Evolutionary conservation across 2,888 invertebrate species (phyloP).

Genomic region (Agrochola circellaris): DNA sequence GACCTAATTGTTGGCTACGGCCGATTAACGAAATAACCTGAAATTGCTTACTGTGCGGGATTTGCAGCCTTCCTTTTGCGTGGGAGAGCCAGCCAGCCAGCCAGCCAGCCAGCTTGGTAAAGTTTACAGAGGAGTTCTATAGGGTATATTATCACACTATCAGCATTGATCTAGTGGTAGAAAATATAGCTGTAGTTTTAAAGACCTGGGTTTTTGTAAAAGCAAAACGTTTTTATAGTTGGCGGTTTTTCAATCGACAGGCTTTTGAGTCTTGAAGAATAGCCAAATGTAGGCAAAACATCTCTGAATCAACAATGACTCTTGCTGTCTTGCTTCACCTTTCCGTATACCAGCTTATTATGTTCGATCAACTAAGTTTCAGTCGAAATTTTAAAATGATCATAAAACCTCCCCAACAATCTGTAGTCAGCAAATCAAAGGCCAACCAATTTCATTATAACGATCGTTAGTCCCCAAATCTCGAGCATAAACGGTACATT

Average conservation of each 20-base stretch:
- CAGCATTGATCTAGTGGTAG: background rate
- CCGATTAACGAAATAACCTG: slow-evolving; percentile 58
- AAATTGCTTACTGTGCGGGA: slow-evolving; percentile 44
- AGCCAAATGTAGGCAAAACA: background rate
- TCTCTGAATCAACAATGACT: background rate
- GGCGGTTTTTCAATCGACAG: background rate
- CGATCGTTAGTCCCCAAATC: slow-evolving; percentile 59
- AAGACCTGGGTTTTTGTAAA: background rate
- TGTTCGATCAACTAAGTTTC: background rate
- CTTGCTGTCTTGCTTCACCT: background rate
- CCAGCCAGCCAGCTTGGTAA: background rate
- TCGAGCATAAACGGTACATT: slow-evolving; percentile 63
- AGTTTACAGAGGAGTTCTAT: slow-evolving; percentile 3
- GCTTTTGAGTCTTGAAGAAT: background rate
- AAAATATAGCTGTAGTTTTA: too few relatives aligned
- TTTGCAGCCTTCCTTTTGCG: slow-evolving; percentile 50
- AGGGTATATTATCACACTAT: slow-evolving; percentile 1
- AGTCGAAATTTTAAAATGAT: background rate
- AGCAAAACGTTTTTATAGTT: too few relatives aligned
- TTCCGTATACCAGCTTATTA: background rate
- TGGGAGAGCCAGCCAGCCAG: slow-evolving; percentile 18
- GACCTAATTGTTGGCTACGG: slow-evolving; percentile 43
- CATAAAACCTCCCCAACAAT: too few relatives aligned
- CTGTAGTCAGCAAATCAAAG: slow-evolving; percentile 44
- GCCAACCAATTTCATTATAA: slow-evolving; percentile 43